Base-by-base conservation (phyloP, 2,113 vertebrate species). In the Mormyrus iriodes region DNA sequence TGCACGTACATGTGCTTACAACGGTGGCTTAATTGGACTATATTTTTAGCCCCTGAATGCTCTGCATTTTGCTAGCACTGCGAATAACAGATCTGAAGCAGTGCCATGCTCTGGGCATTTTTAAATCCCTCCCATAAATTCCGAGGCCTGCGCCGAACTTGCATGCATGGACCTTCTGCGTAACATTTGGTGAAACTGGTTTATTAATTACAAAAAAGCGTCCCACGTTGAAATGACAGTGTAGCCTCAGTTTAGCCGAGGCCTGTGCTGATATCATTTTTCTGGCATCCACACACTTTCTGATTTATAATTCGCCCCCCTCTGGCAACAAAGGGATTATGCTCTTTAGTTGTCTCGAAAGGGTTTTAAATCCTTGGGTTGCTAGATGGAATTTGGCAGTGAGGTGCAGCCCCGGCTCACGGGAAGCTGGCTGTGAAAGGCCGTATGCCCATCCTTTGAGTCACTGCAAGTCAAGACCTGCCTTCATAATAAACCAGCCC, bases 151-250 rank as follows among this genome's bases (percentile, higher is more conserved):
- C 83, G 61, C 90, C 65, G 85, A 85, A 86, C 90, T 89, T 90
- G 88, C 88, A 84, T 65, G 53, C 82, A 69, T 73, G 87, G 58
- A 91, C 90, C 76, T 82, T 44, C 2, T 3, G 89, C 88, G 84
- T 88, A 92, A 89, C 82, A 85, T 88, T 55, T 35, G 35, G 39
- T 42, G 53, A 61, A 88, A 90, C 90, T 92, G 92, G 92, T 93
- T 92, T 91, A 88, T 89, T 89, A 93, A 93, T 91, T 90, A 90
- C 89, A 83, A 42, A 84, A 87, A 91, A 87, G 87, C 79, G 44
- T 92, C 91, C 31, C 42, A 21, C 85, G 88, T 91, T 89, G 69
- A 89, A 89, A 92, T 91, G 88, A 88, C 86, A 88, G 58, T n/a
- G 87, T 24, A 31, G 48, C 85, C 39, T 89, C n/a, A 46, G 48